Conservation (phyloP, 37 sponge, comb jelly and placozoan species). For the Chondrosia reniformis region DNA sequence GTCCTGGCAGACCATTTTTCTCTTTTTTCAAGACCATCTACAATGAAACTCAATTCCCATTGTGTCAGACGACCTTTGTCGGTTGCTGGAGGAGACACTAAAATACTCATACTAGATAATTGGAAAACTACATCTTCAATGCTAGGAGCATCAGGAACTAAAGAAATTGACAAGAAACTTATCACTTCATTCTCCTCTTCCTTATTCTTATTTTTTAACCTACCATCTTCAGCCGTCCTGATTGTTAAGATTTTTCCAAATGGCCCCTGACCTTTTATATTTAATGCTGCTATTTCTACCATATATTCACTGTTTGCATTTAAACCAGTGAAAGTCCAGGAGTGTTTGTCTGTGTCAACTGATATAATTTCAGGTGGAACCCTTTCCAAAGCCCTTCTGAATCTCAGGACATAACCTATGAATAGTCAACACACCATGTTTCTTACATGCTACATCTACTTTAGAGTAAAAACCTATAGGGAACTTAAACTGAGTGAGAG, state of each 20-base stretch:
- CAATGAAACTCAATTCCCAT: neutral
- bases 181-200: neutral
- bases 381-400: neutral
- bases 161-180: neutral
- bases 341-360: neutral
- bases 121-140: neutral
- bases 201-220: neutral
- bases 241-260: neutral
- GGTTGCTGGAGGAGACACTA: neutral
- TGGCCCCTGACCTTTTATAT: neutral
- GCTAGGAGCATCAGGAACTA: neutral
- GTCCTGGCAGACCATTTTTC: neutral
- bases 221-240: neutral
- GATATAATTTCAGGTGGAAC: neutral
- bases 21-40: neutral
- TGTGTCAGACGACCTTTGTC: neutral
- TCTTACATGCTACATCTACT: too few species aligned
- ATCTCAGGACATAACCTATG: neutral
- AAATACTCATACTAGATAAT: neutral
- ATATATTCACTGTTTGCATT: neutral
- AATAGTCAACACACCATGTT: too few species aligned
- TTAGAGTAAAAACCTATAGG: too few species aligned
- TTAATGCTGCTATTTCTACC: neutral
- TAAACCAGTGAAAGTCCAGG: constrained; percentile 1
- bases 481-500: too few species aligned